phyloP scores from a whole-genome alignment of 2,797 vertebrate genomes.

The Malacoctenus gilli region DNA sequence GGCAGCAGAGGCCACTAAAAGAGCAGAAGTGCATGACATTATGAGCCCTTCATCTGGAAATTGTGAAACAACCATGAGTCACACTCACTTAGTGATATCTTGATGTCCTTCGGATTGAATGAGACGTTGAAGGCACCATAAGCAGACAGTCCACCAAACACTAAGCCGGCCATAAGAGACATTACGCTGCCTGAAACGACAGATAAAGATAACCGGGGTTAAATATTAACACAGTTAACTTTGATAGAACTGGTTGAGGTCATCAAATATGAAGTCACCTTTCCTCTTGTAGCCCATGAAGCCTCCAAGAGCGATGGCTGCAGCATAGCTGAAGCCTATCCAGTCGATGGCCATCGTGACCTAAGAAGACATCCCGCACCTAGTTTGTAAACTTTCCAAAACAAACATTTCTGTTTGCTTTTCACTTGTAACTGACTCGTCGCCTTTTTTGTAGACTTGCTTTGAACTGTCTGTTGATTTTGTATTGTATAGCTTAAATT shows the following conservation, averaged over 20 bases:
- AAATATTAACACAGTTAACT: not conserved
- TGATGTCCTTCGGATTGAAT: slow-evolving; percentile 83
- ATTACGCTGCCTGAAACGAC: slow-evolving; percentile 85
- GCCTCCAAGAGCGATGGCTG: slow-evolving; percentile 85
- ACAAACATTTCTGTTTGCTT: too few relatives aligned
- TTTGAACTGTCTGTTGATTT: too few relatives aligned
- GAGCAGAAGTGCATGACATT: too few relatives aligned
- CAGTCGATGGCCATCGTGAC: slow-evolving; percentile 86
- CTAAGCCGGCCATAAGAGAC: slow-evolving; percentile 89
- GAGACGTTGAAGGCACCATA: slow-evolving; percentile 89
- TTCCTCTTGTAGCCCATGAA: slow-evolving; percentile 88
- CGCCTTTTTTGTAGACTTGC: too few relatives aligned
- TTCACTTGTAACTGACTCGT: too few relatives aligned
- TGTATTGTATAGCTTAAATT: too few relatives aligned
- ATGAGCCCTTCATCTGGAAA: too few relatives aligned
- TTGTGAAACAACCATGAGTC: not conserved
- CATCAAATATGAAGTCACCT: slow-evolving; percentile 76
- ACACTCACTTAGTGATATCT: slow-evolving; percentile 88
- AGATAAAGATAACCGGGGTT: not conserved
- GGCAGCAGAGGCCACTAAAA: slow-evolving; percentile 84
- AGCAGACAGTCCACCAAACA: slow-evolving; percentile 85
- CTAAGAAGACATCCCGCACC: not conserved
- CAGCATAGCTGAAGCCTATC: slow-evolving; percentile 90
- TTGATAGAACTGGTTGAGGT: too few relatives aligned
- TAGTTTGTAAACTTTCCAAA: too few relatives aligned